A percentile compares a stretch with the other conserved stretches of the same genome.
These are phyloP conservation scores for Nibea coibor DNA, from an alignment of 2,113 vertebrate species.

Conservation along the genomic window DNA sequence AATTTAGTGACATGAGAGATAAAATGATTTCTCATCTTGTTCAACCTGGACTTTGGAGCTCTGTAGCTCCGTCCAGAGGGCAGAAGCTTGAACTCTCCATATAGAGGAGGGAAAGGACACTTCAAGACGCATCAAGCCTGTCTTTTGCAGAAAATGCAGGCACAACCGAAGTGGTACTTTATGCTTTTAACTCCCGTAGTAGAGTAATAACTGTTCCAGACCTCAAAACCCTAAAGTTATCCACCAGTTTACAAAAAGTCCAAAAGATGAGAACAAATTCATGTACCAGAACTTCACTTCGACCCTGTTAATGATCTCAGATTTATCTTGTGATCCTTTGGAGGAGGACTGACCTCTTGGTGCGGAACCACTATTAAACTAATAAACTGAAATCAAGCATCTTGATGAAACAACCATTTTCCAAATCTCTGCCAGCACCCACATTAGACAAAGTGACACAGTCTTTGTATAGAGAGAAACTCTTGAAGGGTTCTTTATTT, in stretches of 20 bases:
- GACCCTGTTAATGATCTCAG: neutral
- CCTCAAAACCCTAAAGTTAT: no score
- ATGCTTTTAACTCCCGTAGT: neutral
- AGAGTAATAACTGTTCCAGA: no score
- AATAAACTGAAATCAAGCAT: neutral
- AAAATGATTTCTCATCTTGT: neutral
- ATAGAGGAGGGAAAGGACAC: neutral
- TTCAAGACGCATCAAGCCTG: neutral
- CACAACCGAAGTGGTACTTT: neutral
- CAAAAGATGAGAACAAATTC: neutral
- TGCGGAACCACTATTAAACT: neutral
- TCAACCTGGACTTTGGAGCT: neutral
- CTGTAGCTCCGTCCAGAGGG: neutral
- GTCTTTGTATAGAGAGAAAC: neutral
- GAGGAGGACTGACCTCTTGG: neutral
- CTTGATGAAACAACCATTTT: neutral
- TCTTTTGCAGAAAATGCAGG: neutral
- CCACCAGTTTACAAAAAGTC: neutral
- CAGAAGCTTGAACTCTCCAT: neutral
- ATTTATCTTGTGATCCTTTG: neutral
- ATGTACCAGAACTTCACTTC: neutral
- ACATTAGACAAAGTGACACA: neutral
- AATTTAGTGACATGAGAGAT: neutral
- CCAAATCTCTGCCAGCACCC: neutral
- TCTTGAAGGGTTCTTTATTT: slow-evolving; percentile 1